Conservation (phyloP, 2,797 vertebrate genomes). For the Enteromius argenteus region DNA sequence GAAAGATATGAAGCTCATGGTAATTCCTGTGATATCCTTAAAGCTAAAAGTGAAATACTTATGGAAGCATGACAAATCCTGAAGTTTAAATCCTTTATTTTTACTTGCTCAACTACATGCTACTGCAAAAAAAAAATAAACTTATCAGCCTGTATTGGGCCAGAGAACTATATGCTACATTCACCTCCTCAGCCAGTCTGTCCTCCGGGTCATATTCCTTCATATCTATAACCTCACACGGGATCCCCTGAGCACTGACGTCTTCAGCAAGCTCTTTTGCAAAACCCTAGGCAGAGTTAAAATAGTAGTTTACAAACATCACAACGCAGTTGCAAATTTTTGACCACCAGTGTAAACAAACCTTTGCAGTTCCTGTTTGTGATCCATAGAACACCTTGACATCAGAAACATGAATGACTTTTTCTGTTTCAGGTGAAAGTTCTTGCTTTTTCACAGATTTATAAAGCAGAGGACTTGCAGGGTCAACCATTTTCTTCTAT, state of each 20-base stretch:
- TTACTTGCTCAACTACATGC: not conserved
- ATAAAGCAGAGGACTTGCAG: constrained; percentile 4
- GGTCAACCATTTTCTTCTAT: constrained; percentile 61
- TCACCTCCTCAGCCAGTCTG: constrained; percentile 87
- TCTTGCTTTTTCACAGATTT: constrained; percentile 62
- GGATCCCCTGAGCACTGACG: constrained; percentile 73
- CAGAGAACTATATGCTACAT: constrained; percentile 33
- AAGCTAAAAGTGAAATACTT: not conserved
- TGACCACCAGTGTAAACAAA: constrained; percentile 58
- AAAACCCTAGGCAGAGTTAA: constrained; percentile 80
- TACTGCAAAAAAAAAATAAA: not conserved
- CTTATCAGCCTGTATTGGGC: not conserved
- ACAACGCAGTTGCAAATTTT: not conserved
- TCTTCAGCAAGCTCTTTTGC: constrained; percentile 81
- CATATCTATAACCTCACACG: constrained; percentile 82
- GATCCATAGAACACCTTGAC: constrained; percentile 93
- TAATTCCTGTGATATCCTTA: not conserved
- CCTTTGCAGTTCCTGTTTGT: constrained; percentile 95
- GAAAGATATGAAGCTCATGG: not conserved
- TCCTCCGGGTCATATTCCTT: constrained; percentile 93
- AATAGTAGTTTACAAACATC: not conserved
- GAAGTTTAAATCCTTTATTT: not conserved
- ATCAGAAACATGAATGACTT: constrained; percentile 75
- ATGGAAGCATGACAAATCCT: constrained; percentile 12
- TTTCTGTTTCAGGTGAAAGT: constrained; percentile 41